Conservation (phyloP, 2,113 vertebrate genomes). For the Microtus oregoni region DNA sequence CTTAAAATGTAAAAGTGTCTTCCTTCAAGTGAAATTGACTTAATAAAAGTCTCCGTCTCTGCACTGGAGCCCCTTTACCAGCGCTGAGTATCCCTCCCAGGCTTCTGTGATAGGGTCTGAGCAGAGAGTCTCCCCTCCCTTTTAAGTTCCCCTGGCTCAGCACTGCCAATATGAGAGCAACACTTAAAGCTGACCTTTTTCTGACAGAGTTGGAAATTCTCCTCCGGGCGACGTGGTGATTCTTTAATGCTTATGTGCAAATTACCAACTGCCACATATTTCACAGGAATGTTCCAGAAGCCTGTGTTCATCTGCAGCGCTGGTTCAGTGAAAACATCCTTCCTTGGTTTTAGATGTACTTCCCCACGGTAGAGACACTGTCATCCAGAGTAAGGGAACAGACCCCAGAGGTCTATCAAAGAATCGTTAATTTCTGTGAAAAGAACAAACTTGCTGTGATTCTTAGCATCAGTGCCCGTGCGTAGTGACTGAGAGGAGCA, state of each 20-base stretch:
- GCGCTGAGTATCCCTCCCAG: background rate
- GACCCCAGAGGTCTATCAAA: background rate
- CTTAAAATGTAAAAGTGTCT: slow-evolving; percentile 26
- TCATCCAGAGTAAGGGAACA: background rate
- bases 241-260: slow-evolving; percentile 8
- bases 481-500: background rate
- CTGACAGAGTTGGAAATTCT: slow-evolving; percentile 45
- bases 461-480: background rate
- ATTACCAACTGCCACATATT: background rate
- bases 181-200: slow-evolving; percentile 37
- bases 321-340: background rate
- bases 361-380: background rate
- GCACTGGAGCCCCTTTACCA: background rate
- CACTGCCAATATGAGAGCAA: slow-evolving; percentile 31
- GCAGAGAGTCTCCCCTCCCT: background rate
- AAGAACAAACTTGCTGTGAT: background rate
- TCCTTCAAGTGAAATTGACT: slow-evolving; percentile 7
- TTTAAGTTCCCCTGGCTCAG: background rate
- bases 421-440: background rate
- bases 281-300: background rate
- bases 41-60: slow-evolving; percentile 58
- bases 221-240: background rate
- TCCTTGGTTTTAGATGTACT: background rate
- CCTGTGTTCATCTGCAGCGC: fast-evolving
- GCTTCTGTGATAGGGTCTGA: background rate